A percentile compares a stretch with the other conserved stretches of the same genome.
phyloP scores from a whole-genome alignment of 2,797 vertebrate genomes.

The Telmatherina bonti region DNA sequence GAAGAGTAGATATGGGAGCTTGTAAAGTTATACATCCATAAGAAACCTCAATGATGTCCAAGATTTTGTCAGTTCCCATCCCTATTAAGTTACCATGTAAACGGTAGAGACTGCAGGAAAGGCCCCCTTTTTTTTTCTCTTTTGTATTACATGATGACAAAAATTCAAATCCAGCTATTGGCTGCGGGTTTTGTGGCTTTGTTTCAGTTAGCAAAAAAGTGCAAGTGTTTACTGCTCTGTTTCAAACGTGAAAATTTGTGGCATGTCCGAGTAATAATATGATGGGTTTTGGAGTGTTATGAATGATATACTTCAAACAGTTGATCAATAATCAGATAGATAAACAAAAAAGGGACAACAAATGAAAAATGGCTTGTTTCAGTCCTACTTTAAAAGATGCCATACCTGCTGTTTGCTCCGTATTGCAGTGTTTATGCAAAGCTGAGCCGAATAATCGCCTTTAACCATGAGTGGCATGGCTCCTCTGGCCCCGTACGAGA shows the following conservation, averaged over 20 bases:
- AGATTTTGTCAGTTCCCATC: background rate
- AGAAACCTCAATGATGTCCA: background rate
- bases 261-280: background rate
- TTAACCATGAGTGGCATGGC: background rate
- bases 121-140: background rate
- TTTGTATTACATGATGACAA: background rate
- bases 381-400: background rate
- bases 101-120: background rate
- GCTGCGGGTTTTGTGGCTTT: background rate
- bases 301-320: background rate
- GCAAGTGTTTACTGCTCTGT: background rate
- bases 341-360: background rate
- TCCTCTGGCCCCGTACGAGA: background rate
- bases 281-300: too few species aligned
- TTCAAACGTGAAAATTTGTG: background rate
- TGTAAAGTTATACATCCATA: background rate
- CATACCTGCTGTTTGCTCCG: background rate
- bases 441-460: slow-evolving; percentile 9
- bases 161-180: background rate
- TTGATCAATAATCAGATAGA: background rate
- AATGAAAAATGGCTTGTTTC: background rate
- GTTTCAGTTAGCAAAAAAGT: background rate
- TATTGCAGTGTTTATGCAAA: slow-evolving; percentile 15
- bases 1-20: background rate
- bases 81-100: background rate